Base-by-base conservation (phyloP, 2,797 vertebrate species). In the Megalops cyprinoides region DNA sequence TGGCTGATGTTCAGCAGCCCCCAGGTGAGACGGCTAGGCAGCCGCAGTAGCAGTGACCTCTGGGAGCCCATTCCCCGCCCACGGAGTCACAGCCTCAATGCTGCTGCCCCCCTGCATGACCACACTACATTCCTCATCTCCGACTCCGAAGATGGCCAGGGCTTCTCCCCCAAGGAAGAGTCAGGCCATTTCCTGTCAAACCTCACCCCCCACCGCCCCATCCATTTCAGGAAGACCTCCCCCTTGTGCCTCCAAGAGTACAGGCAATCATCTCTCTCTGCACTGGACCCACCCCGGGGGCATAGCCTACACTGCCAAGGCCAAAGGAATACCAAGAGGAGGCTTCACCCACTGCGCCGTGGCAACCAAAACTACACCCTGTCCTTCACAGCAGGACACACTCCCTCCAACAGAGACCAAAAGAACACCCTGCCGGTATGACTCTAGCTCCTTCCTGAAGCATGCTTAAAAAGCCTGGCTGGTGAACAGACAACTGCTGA, bases 1-100 rank as follows among this genome's bases (percentile, higher is more conserved):
- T 97, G 96, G 95, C 85, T 96, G 78, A 90, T 96, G 90, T 94
- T 95, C 83, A 91, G 91, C 86, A 92, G 92, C 71, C 82, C 93
- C 0, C 87, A 67, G 83, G 90, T 85, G 74, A n/a, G 44, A 81
- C 25, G 34, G 71, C 74, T 81, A 71, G 8, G 79, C 79, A 81
- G n/a, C n/a, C 69, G 4, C 42, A 1, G 86, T 86, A 89, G 0
- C 78, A 78, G 44, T 0, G 86, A 89, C 20, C 55, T n/a, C 0
- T 82, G 82, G 88, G 46, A 69, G 15, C 53, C 9, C 4, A 51
- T 7, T 31, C 74, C 49, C 2, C 91, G 91, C 4, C 91, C 87
- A 48, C 87, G 94, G 79, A 93, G 93, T 79, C 14, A 90, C 87
- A 95, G 94, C 86, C 84, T 96, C 82, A 95, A 82, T 23, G 92